Base-by-base conservation (phyloP, 2,888 invertebrate species). In the Cryptosula pallasiana region DNA sequence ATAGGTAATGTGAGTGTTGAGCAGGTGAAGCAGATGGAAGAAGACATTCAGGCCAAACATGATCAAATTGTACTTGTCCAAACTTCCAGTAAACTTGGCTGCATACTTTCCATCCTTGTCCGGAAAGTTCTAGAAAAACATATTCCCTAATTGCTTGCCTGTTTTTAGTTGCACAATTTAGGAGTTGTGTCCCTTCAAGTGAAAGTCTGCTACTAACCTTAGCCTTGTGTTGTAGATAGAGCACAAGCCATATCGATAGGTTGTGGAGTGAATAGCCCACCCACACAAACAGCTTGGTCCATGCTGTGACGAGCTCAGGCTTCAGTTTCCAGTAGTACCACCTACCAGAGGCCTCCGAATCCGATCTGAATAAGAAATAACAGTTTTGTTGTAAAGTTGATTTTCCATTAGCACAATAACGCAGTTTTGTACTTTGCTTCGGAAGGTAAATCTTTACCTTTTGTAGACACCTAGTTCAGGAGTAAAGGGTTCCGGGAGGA, bases 281-380 rank as follows among this genome's bases (percentile, higher is more conserved):
- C 77, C 77, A 77, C 9, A 73, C 72, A 69, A 77, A 76, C 36
- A 74, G 35, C 9, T 71, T 71, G 16, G 75, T 76, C 71, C 73
- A 74, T 20, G 71, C 5, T 13, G 75, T 77, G 54, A 75, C 71
- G 35, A 69, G 34, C 20, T 72, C 71, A 27, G 76, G 75, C 23
- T 71, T 71, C 32, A 76, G 55, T 63, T 76, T 76, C 77, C 77
- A 77, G 71, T 77, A 77, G 63, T 77, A 77, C 77, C 77, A 77
- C 25, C 76, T 70, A 9, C 71, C 72, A 13, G 71, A 36, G 1
- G 73, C 73, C 20, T 73, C 76, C 13, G 54, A 27, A n/a, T 75
- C 76, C 27, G 76, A 73, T 35, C 76, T 76, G 55, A 45, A 5
- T 45, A 45, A 45, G 45, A 45, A 45, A 45, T 45, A 45, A 45